Evolutionary conservation across 2,888 invertebrate species (phyloP).

Genomic region (Meteorus colon): DNA sequence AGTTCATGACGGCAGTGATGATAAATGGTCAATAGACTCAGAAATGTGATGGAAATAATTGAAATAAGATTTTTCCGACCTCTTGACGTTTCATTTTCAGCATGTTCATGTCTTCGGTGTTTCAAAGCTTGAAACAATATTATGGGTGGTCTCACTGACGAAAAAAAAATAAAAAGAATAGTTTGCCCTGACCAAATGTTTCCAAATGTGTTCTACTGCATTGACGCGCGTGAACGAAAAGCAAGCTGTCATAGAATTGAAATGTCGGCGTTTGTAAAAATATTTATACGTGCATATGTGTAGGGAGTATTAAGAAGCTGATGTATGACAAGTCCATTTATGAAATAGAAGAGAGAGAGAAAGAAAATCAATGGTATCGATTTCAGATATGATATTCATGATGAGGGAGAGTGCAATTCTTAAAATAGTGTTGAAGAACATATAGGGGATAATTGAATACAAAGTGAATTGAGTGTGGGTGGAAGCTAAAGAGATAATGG

Average conservation of each 20-base stretch:
- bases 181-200: conserved; percentile 56
- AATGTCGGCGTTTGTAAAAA: conserved; percentile 50
- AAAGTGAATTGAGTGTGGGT: too few species aligned
- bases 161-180: conserved; percentile 44
- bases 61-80: neutral
- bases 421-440: conserved; percentile 11
- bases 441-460: conserved; percentile 16
- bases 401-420: neutral
- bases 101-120: neutral
- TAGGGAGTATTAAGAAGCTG: neutral
- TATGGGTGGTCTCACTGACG: conserved; percentile 60
- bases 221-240: conserved; percentile 48
- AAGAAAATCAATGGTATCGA: conserved; percentile 15
- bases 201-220: conserved; percentile 51
- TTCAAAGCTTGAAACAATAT: conserved; percentile 48
- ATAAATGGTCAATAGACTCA: conserved; percentile 5
- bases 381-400: neutral
- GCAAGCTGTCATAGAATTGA: neutral
- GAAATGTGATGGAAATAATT: neutral
- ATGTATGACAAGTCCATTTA: conserved; percentile 22
- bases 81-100: neutral
- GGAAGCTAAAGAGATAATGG: too few species aligned
- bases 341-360: neutral
- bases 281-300: conserved; percentile 26
- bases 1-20: neutral